A percentile compares a stretch with the other conserved stretches of the same genome.
Conservation (phyloP, 2,797 vertebrate genomes). For the Crax fasciolata region DNA sequence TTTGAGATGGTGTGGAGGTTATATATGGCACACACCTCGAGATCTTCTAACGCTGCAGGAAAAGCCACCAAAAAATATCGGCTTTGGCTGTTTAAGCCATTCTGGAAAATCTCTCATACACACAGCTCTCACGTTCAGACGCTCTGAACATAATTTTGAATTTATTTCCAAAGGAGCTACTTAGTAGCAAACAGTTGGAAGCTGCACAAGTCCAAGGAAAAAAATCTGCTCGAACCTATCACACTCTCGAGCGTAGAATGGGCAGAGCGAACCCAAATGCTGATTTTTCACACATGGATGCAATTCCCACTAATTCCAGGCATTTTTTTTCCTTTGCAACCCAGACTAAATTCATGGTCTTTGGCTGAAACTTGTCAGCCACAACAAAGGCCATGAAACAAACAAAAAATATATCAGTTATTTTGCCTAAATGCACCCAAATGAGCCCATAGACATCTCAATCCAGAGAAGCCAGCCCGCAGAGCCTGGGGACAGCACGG, state of each 20-base stretch:
- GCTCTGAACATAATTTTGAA: constrained; percentile 1
- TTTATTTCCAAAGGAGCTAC: constrained; percentile 56
- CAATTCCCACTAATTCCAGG: background rate
- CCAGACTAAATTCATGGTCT: background rate
- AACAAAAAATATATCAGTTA: background rate
- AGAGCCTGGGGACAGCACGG: background rate
- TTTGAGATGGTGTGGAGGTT: background rate
- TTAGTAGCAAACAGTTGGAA: constrained; percentile 47
- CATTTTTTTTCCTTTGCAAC: background rate
- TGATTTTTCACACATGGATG: background rate
- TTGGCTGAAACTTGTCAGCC: background rate
- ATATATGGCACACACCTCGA: background rate
- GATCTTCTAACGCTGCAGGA: background rate
- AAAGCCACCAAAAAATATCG: background rate
- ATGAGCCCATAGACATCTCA: background rate
- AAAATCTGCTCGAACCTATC: background rate
- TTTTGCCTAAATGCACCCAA: background rate
- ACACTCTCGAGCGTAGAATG: background rate
- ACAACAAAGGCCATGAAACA: background rate
- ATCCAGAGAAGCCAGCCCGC: no score
- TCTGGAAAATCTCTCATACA: background rate
- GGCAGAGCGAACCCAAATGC: background rate
- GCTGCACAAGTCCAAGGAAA: background rate
- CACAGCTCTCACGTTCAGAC: background rate
- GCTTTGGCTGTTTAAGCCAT: background rate